Percentiles rank a stretch among this genome's conserved stretches.
Conservation (phyloP, 2,888 invertebrate genomes). For the Agrotis exclamationis region DNA sequence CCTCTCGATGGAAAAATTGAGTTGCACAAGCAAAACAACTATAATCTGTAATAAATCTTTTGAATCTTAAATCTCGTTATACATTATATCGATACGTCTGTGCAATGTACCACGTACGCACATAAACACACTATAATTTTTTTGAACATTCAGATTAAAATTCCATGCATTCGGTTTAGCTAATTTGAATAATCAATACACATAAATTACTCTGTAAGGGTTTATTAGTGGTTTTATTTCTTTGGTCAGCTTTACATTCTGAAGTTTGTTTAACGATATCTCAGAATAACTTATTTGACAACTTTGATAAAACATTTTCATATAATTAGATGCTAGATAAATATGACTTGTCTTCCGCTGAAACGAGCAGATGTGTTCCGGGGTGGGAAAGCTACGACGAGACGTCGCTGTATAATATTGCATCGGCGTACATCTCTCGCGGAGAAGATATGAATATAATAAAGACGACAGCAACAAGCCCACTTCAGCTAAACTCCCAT, state of each 20-base stretch:
- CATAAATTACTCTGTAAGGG: conserved; percentile 67
- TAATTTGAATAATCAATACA: conserved; percentile 70
- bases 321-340: conserved; percentile 55
- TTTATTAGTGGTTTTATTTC: conserved; percentile 61
- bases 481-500: conserved; percentile 80
- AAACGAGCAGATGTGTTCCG: conserved; percentile 47
- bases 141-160: conserved; percentile 71
- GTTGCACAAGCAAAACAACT: conserved; percentile 46
- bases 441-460: conserved; percentile 76
- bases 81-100: conserved; percentile 55
- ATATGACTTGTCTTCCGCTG: conserved; percentile 44
- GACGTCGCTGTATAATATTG: conserved; percentile 39
- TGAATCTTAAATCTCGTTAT: conserved; percentile 61
- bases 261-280: conserved; percentile 47
- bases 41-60: conserved; percentile 63
- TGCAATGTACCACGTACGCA: conserved; percentile 48
- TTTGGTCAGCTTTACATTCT: conserved; percentile 41
- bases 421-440: conserved; percentile 62
- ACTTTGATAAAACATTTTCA: conserved; percentile 38
- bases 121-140: conserved; percentile 59
- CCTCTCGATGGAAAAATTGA: conserved; percentile 50
- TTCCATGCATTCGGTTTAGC: conserved; percentile 69
- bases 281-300: conserved; percentile 33
- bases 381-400: conserved; percentile 32
- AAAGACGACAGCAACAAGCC: conserved; percentile 79